Evolutionary conservation across 1,140 invertebrate species (phyloP).

Genomic region (Brachionus calyciflorus): DNA sequence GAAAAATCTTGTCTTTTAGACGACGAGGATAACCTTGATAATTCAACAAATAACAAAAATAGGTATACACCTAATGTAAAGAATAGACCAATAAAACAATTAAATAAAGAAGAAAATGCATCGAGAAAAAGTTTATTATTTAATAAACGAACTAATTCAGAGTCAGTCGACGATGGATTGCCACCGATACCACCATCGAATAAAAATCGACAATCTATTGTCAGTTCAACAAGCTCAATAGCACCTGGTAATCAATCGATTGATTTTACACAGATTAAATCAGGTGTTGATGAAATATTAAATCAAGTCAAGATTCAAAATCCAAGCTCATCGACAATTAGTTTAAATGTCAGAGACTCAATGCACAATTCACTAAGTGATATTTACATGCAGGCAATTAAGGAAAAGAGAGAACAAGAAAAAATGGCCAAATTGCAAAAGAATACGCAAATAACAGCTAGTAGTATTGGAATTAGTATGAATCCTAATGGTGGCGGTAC

Average conservation of each 20-base stretch:
- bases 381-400: not conserved
- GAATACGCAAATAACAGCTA: no score
- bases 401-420: not conserved
- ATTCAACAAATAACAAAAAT: not conserved
- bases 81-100: not conserved
- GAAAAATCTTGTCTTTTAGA: not conserved
- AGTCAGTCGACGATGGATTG: not conserved
- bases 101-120: not conserved
- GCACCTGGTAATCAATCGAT: not conserved
- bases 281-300: not conserved
- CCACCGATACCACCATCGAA: not conserved
- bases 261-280: not conserved
- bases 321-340: not conserved
- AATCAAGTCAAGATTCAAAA: not conserved
- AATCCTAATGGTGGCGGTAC: constrained; percentile 8
- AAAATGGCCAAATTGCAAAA: not conserved
- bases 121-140: not conserved
- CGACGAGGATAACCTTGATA: not conserved
- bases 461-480: not conserved
- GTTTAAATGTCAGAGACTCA: not conserved
- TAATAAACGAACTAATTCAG: not conserved
- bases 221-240: not conserved
- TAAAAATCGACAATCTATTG: not conserved
- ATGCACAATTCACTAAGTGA: not conserved
- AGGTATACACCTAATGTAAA: not conserved